A percentile compares a stretch with the other conserved stretches of the same genome.
Evolutionary conservation across 2,113 vertebrate species (phyloP).

Genomic region (Xerus inauris): DNA sequence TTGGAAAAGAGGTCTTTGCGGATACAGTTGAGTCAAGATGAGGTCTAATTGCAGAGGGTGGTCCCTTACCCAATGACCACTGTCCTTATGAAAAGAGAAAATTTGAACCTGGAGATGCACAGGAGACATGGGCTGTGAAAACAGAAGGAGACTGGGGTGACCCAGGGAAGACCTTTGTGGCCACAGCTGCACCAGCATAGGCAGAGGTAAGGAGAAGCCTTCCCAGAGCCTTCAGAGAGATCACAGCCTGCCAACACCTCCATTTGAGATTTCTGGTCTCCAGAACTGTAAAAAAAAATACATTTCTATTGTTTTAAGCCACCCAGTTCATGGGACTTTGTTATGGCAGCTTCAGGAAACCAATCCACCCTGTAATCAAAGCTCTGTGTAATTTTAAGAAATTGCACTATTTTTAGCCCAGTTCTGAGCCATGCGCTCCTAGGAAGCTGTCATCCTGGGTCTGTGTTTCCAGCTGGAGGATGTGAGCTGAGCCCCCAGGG

Average conservation of each 20-base stretch:
- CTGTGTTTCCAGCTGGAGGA: not conserved
- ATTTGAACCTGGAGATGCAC: not conserved
- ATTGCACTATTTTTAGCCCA: not conserved
- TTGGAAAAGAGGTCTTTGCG: not conserved
- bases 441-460: not conserved
- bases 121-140: not conserved
- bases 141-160: not conserved
- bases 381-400: not conserved
- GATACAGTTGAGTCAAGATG: too few relatives aligned
- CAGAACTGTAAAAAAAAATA: not conserved
- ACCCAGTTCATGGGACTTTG: not conserved
- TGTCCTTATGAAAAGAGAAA: not conserved
- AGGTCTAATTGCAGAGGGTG: not conserved
- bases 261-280: too few relatives aligned
- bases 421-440: not conserved
- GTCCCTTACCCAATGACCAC: not conserved
- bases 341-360: not conserved
- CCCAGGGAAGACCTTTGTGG: rapidly evolving
- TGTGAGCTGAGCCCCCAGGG: not conserved
- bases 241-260: rapidly evolving
- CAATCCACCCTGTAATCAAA: not conserved
- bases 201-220: not conserved
- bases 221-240: too few relatives aligned
- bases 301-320: not conserved
- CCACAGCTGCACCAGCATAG: rapidly evolving